Base-by-base conservation (phyloP, 2,888 invertebrate genomes). In the Ypsolopha sequella region DNA sequence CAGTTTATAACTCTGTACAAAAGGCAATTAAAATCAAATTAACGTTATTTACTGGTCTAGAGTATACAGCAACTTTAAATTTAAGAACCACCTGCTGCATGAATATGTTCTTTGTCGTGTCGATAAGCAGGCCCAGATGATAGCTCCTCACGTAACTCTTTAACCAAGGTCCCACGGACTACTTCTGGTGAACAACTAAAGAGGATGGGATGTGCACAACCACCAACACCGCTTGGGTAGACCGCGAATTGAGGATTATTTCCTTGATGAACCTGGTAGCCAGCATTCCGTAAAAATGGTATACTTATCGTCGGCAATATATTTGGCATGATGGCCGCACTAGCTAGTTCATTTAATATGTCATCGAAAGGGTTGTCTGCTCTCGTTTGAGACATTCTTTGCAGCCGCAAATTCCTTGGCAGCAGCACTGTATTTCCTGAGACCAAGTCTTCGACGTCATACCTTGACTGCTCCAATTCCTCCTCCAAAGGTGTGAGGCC, bases 221-320 rank as follows among this genome's bases (percentile, higher is more conserved):
- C 59, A 36, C 55, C 53, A 1, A 48, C 38, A 6, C 35, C 53
- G 8, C 58, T 54, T 0, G 41, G 64, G 52, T 58, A 72, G 7
- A 62, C 36, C 13, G 69, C 70, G 10, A 56, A 50, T 11, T 56
- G 35, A 11, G 57, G 53, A 14, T 33, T 9, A 1, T 8, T 6
- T 9, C 6, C 10, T 11, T n/a, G 9, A 39, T 1, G 39, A 39
- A 39, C 39, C 6, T 39, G 39, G 11, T 39, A 9, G 3, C 11
- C 39, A 9, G 39, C 9, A 39, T n/a, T 39, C 10, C 9, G 39
- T 9, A 9, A 24, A 24, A 39, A 39, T n/a, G 39, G 39, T 39
- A 39, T 39, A 39, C 10, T 9, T 80, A 85, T 84, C 2, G 75
- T 80, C 6, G 85, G 85, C 48, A 85, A 54, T 41, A 81, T 66